phyloP scores from a whole-genome alignment of 2,113 vertebrate genomes.

The Melanostigma gelatinosum region DNA sequence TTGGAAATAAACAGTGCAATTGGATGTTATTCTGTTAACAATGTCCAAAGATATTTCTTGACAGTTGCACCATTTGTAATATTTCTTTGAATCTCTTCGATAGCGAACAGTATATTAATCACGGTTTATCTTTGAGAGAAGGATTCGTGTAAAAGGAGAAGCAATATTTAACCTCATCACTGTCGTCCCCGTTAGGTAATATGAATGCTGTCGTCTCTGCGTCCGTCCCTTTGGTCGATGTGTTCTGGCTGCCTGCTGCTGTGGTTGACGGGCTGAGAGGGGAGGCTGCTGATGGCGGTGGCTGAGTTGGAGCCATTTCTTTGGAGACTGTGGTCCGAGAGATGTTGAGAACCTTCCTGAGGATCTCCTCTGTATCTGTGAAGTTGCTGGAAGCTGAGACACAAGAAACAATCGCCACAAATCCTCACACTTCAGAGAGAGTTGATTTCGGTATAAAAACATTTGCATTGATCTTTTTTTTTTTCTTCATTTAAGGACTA shows the following conservation, averaged over 20 bases:
- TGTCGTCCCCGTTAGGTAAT: not conserved
- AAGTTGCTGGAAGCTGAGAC: constrained; percentile 3
- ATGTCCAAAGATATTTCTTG: not conserved
- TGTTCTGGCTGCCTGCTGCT: constrained; percentile 37
- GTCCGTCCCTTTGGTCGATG: constrained; percentile 36
- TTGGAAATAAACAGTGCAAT: not conserved
- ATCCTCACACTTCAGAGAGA: not conserved
- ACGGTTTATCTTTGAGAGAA: not conserved
- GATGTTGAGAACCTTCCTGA: constrained; percentile 30
- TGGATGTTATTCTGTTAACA: not conserved
- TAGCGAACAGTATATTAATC: not conserved
- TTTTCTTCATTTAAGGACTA: not conserved
- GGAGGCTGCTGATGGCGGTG: constrained; percentile 36
- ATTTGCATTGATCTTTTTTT: not conserved
- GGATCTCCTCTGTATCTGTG: not conserved
- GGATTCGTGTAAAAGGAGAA: not conserved
- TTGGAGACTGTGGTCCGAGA: constrained; percentile 11
- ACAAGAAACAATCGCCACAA: not conserved
- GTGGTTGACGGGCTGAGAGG: constrained; percentile 45
- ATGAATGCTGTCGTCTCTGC: not conserved
- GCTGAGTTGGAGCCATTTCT: constrained; percentile 19
- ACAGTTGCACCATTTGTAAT: not conserved
- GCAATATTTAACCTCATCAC: constrained; percentile 31
- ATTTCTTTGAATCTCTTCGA: not conserved
- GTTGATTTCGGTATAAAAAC: not conserved